Base-by-base conservation (phyloP, 2,113 vertebrate genomes). In the Gymnobelideus leadbeateri region DNA sequence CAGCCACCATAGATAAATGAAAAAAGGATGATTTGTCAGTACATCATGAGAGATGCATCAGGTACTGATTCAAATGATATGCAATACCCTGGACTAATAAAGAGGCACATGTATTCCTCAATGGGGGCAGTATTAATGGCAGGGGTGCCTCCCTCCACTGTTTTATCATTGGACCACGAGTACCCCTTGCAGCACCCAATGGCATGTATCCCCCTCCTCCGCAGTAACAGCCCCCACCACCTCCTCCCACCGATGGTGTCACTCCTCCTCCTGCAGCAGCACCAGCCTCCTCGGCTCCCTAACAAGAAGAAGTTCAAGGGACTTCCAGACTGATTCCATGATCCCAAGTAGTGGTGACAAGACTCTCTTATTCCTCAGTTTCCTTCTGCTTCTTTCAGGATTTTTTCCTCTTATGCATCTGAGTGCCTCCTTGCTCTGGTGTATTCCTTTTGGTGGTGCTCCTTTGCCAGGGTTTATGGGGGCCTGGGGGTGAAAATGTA, bases 121-220 rank as follows among this genome's bases (percentile, higher is more conserved):
- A n/a, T n/a, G n/a, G n/a, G n/a, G n/a, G n/a, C n/a, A n/a, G n/a
- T n/a, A n/a, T n/a, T n/a, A n/a, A n/a, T n/a, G n/a, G n/a, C n/a
- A n/a, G n/a, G n/a, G n/a, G n/a, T n/a, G n/a, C n/a, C n/a, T n/a
- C n/a, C n/a, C n/a, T n/a, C n/a, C n/a, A n/a, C n/a, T n/a, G n/a
- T n/a, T n/a, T n/a, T n/a, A 99, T 99, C 90, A 98, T 99, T 50
- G 99, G 99, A 55, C 99, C 99, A 11, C 99, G 99, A 0, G 99
- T 99, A 94, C 98, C 99, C 0, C 99, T 99, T 90, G 98, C 99
- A 0, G 99, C 99, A 37, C 99, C 99, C 3, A 99, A 99, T 0
- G 99, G 99, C 98, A 99, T 99, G 99, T 99, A 99, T 99, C 47
- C 47, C 47, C 97, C 98, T 49, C 98, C 98, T 2, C 98, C 99